Base-by-base conservation (phyloP, 2,113 vertebrate genomes). In the Gambusia holbrooki region DNA sequence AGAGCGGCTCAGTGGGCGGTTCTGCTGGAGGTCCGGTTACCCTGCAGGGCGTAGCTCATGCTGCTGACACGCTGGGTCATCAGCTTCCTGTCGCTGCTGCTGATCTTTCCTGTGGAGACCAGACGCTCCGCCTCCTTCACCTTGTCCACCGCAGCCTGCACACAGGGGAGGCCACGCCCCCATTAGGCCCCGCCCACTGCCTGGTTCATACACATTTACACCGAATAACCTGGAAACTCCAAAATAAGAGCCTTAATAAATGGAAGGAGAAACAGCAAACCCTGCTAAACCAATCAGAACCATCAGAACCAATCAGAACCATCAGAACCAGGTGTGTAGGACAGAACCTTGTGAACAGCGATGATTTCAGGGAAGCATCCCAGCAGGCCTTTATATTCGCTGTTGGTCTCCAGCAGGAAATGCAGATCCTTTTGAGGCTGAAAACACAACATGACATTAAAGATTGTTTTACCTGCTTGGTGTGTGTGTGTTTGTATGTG, bases 291-390 rank as follows among this genome's bases (percentile, higher is more conserved):
- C 10, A 37, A 37, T 37, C 35, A 37, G 10, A 35, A 10, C 35
- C 35, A 35, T 35, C 35, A 35, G 9, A 35, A 35, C 9, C 14
- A 13, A 45, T 15, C 14, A 45, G 10, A 45, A 45, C 1, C 8
- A 45, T 45, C 14, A 45, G 42, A 45, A 45, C 42, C 35, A 69
- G 71, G 73, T 62, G 33, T 48, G 15, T 13, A 28, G 27, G 8
- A 66, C 65, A 73, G 81, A 93, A 98, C 97, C 97, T 97, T 98
- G 89, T 98, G 97, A 62, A 96, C 94, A 48, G 94, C 93, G 29
- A 98, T 96, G 71, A 97, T 97, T 62, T 98, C 97, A 2, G 97
- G 97, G 87, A 98, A 98, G 89, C 96, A 98, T 86, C 96, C 96
- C 22, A 98, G 95, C 81, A 98, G 95, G 35, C 97, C 96, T 82